A percentile compares a stretch with the other conserved stretches of the same genome.
Evolutionary conservation across 2,888 invertebrate species (phyloP).

Genomic region (Caenorhabditis wallacei): DNA sequence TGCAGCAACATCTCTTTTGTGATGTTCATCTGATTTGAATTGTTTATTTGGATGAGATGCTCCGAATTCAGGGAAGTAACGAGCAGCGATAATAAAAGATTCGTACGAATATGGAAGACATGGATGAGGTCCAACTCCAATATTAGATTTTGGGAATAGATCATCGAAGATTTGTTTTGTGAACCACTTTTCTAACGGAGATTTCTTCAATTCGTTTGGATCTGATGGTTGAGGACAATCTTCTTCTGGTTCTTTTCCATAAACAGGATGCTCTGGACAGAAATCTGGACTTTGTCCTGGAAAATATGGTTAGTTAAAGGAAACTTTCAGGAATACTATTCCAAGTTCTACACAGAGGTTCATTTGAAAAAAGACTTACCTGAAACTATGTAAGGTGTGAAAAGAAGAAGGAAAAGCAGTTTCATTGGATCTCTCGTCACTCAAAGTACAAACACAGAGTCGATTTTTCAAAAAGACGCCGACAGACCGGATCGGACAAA

Average conservation of each 20-base stretch:
- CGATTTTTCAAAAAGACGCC: conserved; percentile 24
- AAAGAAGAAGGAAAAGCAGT: conserved; percentile 48
- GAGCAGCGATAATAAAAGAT: conserved; percentile 80
- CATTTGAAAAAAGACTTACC: conserved; percentile 15
- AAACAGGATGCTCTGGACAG: conserved; percentile 62
- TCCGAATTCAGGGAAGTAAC: conserved; percentile 82
- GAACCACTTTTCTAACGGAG: conserved; percentile 79
- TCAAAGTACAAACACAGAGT: conserved; percentile 50
- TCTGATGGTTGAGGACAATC: conserved; percentile 70
- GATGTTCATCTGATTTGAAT: conserved; percentile 71
- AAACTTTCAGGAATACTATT: no score
- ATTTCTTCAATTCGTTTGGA: conserved; percentile 74
- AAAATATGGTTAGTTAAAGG: background rate
- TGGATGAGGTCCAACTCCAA: conserved; percentile 78
- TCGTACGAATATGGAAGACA: conserved; percentile 82
- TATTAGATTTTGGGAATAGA: conserved; percentile 81
- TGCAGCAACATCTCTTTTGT: conserved; percentile 79
- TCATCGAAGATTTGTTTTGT: conserved; percentile 80
- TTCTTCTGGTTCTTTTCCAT: conserved; percentile 61
- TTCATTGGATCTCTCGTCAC: conserved; percentile 38
- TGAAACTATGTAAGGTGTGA: conserved; percentile 44
- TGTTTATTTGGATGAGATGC: conserved; percentile 72
- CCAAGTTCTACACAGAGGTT: background rate
- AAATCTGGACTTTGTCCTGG: conserved; percentile 61
- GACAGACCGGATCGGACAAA: conserved; percentile 49